phyloP scores from a whole-genome alignment of 2,888 invertebrate species.

The Timandra comae region DNA sequence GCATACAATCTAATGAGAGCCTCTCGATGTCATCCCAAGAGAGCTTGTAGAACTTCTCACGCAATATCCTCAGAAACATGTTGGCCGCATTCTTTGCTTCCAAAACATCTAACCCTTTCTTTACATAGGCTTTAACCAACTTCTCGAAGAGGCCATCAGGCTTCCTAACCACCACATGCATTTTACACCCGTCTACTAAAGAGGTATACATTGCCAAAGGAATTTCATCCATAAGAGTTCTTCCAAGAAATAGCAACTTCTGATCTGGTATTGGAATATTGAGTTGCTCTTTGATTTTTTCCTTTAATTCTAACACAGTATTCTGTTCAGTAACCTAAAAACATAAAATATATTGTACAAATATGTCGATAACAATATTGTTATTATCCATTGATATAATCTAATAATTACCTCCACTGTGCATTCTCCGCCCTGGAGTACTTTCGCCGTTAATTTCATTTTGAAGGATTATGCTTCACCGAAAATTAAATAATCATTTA shows the following conservation, averaged over 20 bases:
- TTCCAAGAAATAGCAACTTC: slow-evolving; percentile 82
- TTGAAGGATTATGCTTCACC: too few relatives aligned
- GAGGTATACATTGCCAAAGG: slow-evolving; percentile 81
- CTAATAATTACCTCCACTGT: slow-evolving; percentile 80
- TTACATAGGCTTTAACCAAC: slow-evolving; percentile 76
- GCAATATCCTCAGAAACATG: slow-evolving; percentile 73
- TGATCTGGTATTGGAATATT: slow-evolving; percentile 83
- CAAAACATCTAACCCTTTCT: slow-evolving; percentile 76
- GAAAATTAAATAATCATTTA: too few relatives aligned
- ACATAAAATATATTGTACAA: background rate
- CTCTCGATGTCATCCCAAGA: slow-evolving; percentile 79
- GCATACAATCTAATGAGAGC: slow-evolving; percentile 56
- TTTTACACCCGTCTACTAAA: slow-evolving; percentile 84
- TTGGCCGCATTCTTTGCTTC: slow-evolving; percentile 79
- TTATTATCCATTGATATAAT: too few relatives aligned
- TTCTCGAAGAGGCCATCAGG: slow-evolving; percentile 78
- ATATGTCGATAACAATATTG: background rate
- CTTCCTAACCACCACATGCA: slow-evolving; percentile 84
- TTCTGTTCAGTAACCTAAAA: slow-evolving; percentile 1
- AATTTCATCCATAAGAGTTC: slow-evolving; percentile 83
- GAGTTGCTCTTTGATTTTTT: slow-evolving; percentile 78
- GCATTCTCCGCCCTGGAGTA: slow-evolving; percentile 83
- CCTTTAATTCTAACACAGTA: slow-evolving; percentile 81
- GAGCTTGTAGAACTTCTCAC: slow-evolving; percentile 69
- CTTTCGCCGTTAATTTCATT: slow-evolving; percentile 86